Evolutionary conservation across 1,140 invertebrate genomes (phyloP).

Genomic region (Eupristina koningsbergeri): DNA sequence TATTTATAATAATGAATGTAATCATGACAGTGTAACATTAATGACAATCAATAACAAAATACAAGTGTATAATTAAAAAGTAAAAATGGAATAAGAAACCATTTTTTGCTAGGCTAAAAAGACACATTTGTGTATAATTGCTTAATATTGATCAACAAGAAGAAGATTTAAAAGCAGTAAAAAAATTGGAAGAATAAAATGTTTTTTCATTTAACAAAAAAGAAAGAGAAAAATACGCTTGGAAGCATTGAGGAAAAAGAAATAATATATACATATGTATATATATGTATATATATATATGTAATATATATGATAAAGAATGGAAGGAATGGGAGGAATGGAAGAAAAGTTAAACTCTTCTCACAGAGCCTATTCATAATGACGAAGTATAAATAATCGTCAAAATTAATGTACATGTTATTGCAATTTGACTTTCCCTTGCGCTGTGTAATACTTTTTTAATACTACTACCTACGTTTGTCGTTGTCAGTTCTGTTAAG

Average conservation of each 20-base stretch:
- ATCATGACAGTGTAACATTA: constrained; percentile 68
- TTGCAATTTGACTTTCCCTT: constrained; percentile 48
- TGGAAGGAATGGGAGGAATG: constrained; percentile 47
- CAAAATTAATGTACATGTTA: constrained; percentile 50
- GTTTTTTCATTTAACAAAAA: neutral
- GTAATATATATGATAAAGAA: too few relatives aligned
- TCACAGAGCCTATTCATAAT: constrained; percentile 3
- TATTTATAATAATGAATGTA: constrained; percentile 65
- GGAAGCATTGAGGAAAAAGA: constrained; percentile 22
- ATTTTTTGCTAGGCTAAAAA: constrained; percentile 25
- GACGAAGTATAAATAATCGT: constrained; percentile 18
- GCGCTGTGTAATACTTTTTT: constrained; percentile 41
- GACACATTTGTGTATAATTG: neutral
- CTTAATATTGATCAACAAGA: constrained; percentile 9
- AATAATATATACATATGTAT: too few relatives aligned
- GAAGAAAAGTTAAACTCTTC: constrained; percentile 45
- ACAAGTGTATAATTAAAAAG: constrained; percentile 50
- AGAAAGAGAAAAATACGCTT: constrained; percentile 5
- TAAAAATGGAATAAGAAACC: neutral
- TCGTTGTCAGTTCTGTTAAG: constrained; percentile 30
- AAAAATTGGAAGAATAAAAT: constrained; percentile 18
- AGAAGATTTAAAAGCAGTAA: constrained; percentile 8
- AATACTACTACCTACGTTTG: constrained; percentile 39
- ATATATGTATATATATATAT: too few relatives aligned
- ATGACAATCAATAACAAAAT: constrained; percentile 69